Evolutionary conservation across 2,888 invertebrate species (phyloP).

Genomic region (Craniophora ligustri): DNA sequence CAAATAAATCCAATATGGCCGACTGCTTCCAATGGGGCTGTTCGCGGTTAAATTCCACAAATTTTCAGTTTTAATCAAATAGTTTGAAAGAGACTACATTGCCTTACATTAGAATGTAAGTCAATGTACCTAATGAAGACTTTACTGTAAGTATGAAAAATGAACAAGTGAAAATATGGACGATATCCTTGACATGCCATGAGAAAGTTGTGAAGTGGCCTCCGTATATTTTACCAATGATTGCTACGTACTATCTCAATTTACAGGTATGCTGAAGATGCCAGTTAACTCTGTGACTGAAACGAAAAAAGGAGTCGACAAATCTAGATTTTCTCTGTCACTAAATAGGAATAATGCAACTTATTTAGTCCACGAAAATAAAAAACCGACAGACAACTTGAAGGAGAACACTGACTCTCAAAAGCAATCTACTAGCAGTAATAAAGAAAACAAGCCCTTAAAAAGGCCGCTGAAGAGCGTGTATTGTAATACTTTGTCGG

Average conservation of each 20-base stretch:
- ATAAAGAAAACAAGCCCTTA: constrained; percentile 81
- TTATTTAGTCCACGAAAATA: constrained; percentile 75
- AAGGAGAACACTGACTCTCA: constrained; percentile 66
- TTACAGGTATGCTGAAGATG: constrained; percentile 88
- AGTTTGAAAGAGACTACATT: constrained; percentile 65
- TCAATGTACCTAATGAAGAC: constrained; percentile 77
- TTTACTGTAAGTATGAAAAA: constrained; percentile 74
- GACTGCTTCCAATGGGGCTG: constrained; percentile 74
- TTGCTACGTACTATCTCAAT: constrained; percentile 40
- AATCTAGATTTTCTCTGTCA: constrained; percentile 80
- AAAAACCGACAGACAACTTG: constrained; percentile 63
- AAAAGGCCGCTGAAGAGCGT: constrained; percentile 77
- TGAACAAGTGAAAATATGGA: constrained; percentile 50
- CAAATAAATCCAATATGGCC: constrained; percentile 81
- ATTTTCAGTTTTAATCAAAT: constrained; percentile 69
- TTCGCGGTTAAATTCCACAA: constrained; percentile 72
- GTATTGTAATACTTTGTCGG: constrained; percentile 78
- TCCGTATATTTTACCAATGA: constrained; percentile 56
- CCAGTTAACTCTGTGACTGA: constrained; percentile 83
- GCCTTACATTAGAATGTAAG: constrained; percentile 84
- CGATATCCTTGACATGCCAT: constrained; percentile 79
- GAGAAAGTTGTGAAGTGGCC: constrained; percentile 72
- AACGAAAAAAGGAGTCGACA: constrained; percentile 82
- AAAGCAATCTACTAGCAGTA: constrained; percentile 61
- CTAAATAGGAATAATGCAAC: constrained; percentile 82